Conservation (phyloP, 2,113 vertebrate species). For the Taurulus bubalis region DNA sequence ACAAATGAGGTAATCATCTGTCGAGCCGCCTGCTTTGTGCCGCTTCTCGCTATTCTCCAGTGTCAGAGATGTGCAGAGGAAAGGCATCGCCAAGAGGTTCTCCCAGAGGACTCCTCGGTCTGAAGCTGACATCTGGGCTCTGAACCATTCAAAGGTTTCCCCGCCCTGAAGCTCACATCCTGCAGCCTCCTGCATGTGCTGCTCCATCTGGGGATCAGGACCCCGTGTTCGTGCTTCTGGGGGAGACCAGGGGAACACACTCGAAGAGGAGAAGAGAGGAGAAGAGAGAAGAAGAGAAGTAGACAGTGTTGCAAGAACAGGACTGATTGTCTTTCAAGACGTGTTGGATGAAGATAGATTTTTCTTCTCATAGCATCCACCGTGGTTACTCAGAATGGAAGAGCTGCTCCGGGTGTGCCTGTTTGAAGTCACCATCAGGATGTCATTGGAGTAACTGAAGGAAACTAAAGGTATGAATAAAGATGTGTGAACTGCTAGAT, state of each 20-base stretch:
- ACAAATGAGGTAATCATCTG: background rate
- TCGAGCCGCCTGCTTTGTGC: background rate
- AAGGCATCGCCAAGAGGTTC: conserved; percentile 1
- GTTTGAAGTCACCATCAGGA: conserved; percentile 36
- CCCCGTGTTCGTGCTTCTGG: conserved; percentile 13
- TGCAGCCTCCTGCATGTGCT: conserved; percentile 12
- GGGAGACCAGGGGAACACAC: background rate
- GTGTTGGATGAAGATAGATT: conserved; percentile 11
- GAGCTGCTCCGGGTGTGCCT: conserved; percentile 30
- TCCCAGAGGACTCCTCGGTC: conserved; percentile 31
- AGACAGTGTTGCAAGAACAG: conserved; percentile 8
- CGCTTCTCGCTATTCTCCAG: conserved; percentile 10
- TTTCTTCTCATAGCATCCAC: conserved; percentile 8
- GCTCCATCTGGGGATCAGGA: conserved; percentile 32
- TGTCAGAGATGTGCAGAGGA: background rate
- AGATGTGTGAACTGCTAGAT: background rate
- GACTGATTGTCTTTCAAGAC: background rate
- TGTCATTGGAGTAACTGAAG: conserved; percentile 42
- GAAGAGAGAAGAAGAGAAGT: background rate
- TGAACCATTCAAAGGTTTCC: conserved; percentile 12
- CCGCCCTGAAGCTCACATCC: conserved; percentile 28
- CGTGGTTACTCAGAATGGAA: conserved; percentile 40
- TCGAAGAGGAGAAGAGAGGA: background rate
- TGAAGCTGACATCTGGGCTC: conserved; percentile 47
- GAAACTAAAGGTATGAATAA: conserved; percentile 55